Evolutionary conservation across 2,113 vertebrate species (phyloP), one percentile per base, ranked within the genome.

Genomic region (Percopsis transmontana): DNA sequence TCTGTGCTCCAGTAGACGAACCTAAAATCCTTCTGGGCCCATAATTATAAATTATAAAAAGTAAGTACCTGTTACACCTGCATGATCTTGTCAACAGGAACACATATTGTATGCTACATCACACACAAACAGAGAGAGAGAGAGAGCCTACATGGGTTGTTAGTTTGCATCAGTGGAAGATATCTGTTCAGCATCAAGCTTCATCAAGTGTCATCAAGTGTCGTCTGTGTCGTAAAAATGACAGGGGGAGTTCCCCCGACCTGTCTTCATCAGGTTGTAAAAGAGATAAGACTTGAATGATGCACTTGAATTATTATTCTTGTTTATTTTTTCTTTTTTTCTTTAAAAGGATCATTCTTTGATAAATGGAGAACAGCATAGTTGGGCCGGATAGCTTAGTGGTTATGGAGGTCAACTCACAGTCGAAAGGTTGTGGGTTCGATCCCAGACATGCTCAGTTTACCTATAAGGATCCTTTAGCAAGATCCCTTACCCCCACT

Each of bases 181-280:
- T 81, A 84, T 88, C 76, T 82, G 76, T 78, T 81, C 40, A 20
- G 42, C 77, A 67, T 72, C 40, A 48, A 53, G 66, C 66, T 84
- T 70, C n/a, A n/a, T n/a, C n/a, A n/a, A n/a, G n/a, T n/a, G n/a
- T n/a, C n/a, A n/a, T n/a, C n/a, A n/a, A n/a, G n/a, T 68, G 84
- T 88, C 84, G 76, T 62, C 70, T 72, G 83, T 86, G 89, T 85
- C 86, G 79, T 88, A 83, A 23, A 23, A n/a, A 24, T 23, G 52
- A 15, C 16, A 44, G 33, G 3, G 54, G 50, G 55, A 44, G 52
- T 67, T 63, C 58, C 45, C 11, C 45, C 70, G 45, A 14, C 50
- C 41, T 39, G 16, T 66, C 67, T 68, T 73, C 73, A 76, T 66
- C 66, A 42, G 65, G 55, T 71, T 63, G 55, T 74, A 79, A 84